phyloP scores from a whole-genome alignment of 2,113 vertebrate species.

The Heliornis fulica region DNA sequence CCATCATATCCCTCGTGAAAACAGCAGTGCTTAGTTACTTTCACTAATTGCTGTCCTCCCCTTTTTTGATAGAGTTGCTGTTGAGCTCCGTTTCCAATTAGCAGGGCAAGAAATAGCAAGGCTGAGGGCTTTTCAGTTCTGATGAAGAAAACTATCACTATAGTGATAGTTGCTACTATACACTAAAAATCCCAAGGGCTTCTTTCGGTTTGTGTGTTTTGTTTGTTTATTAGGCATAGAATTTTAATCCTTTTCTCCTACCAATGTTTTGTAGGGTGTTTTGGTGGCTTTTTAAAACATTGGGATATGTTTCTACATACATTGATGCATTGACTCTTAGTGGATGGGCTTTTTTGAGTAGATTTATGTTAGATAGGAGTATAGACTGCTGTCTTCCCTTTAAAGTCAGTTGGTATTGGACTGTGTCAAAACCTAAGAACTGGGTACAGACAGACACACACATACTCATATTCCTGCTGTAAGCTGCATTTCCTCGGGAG shows the following conservation, averaged over 20 bases:
- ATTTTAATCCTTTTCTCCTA: background rate
- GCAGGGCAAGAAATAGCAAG: background rate
- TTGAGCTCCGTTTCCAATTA: background rate
- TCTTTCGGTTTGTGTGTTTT: background rate
- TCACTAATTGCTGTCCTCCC: background rate
- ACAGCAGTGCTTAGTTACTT: background rate
- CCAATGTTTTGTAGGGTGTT: background rate
- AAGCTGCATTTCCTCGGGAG: background rate
- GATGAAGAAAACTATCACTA: background rate
- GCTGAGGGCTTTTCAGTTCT: background rate
- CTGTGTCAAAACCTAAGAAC: no score
- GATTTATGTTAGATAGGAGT: background rate
- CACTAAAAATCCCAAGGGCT: background rate
- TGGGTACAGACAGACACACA: background rate
- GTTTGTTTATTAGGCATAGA: background rate
- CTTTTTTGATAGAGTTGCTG: background rate
- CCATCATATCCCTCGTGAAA: background rate
- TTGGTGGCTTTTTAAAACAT: background rate
- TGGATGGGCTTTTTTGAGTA: background rate
- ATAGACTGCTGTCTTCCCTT: background rate
- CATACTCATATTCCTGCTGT: background rate
- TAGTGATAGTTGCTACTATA: background rate
- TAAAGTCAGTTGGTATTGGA: background rate
- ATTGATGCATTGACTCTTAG: background rate
- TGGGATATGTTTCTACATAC: background rate